phyloP scores from a whole-genome alignment of 2,113 vertebrate species.

The Pomatostomus ruficeps region DNA sequence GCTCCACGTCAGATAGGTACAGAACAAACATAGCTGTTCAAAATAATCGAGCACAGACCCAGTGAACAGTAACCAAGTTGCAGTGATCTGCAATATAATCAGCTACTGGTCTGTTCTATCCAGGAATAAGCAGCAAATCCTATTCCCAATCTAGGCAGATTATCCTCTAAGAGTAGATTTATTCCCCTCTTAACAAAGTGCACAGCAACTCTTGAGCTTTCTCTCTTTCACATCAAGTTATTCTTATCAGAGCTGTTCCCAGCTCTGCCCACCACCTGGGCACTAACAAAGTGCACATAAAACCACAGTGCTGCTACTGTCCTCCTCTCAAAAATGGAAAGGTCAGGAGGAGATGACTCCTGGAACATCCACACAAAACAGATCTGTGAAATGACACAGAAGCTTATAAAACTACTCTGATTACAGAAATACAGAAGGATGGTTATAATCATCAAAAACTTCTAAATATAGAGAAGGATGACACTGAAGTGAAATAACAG shows the following conservation, averaged over 20 bases:
- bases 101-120: neutral
- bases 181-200: neutral
- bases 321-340: neutral
- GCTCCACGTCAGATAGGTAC: neutral
- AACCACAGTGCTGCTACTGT: neutral
- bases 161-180: neutral
- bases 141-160: neutral
- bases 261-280: neutral
- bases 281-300: neutral
- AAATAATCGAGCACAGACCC: neutral
- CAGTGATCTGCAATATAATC: neutral
- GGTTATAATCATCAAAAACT: neutral
- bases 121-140: neutral
- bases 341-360: neutral
- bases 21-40: neutral
- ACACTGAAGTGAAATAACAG: neutral
- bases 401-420: neutral
- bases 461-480: neutral
- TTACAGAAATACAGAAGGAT: neutral
- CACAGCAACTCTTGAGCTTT: neutral
- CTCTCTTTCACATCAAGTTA: neutral
- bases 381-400: neutral
- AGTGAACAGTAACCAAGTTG: neutral
- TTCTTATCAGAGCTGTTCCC: neutral
- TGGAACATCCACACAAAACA: neutral